These are phyloP conservation scores for Trinectes maculatus DNA, from an alignment of 2,113 vertebrate genomes.

Conservation along the genomic window DNA sequence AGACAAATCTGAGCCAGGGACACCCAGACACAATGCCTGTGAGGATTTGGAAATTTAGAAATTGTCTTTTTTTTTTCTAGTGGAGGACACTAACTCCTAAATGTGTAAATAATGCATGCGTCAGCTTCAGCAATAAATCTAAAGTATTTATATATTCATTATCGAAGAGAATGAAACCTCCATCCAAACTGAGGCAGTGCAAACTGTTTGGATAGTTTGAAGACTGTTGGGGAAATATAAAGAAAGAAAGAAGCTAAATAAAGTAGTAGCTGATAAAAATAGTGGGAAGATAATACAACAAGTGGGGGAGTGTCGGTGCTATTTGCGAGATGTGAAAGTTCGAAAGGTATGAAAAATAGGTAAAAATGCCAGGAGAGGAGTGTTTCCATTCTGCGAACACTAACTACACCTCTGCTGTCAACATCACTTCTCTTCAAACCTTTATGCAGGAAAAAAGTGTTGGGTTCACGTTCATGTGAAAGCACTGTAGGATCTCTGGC, in stretches of 20 bases:
- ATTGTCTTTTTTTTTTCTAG: conserved; percentile 23
- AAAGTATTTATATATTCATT: conserved; percentile 47
- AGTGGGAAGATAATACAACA: conserved; percentile 1
- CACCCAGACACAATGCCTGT: conserved; percentile 48
- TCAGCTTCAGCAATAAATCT: conserved; percentile 18
- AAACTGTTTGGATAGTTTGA: conserved; percentile 58
- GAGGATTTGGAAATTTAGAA: conserved; percentile 29
- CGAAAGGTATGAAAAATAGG: neutral
- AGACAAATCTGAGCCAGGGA: conserved; percentile 45
- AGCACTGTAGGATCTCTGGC: no score
- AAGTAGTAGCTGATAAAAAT: conserved; percentile 39
- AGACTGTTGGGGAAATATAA: conserved; percentile 32
- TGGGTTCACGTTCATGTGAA: no score
- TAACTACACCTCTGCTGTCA: conserved; percentile 24
- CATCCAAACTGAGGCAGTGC: conserved; percentile 36
- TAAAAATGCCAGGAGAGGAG: neutral
- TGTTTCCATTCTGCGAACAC: conserved; percentile 17
- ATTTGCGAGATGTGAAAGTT: neutral
- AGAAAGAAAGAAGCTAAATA: conserved; percentile 41
- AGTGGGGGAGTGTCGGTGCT: neutral
- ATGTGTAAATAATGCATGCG: conserved; percentile 56
- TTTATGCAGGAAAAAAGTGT: conserved; percentile 13
- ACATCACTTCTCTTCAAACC: conserved; percentile 30
- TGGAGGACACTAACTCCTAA: conserved; percentile 29
- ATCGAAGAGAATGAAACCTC: conserved; percentile 35